Evolutionary conservation across 2,888 invertebrate species (phyloP).

Genomic region (Caenorhabditis wallacei): DNA sequence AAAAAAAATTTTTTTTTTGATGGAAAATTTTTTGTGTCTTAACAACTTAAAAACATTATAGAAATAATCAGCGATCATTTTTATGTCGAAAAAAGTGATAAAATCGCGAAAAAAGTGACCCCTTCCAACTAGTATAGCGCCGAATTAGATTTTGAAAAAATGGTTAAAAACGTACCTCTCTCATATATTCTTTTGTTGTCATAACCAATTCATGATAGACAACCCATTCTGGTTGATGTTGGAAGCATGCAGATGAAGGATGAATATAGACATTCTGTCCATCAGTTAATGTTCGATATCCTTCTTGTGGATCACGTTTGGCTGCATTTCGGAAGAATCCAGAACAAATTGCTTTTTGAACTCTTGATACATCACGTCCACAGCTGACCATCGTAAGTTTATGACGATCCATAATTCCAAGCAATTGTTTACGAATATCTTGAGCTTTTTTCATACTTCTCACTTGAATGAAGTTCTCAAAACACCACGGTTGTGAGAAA

Average conservation of each 20-base stretch:
- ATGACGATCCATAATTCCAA: slow-evolving; percentile 88
- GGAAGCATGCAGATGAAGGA: slow-evolving; percentile 97
- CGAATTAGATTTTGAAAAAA: too few relatives aligned
- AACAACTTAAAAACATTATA: too few relatives aligned
- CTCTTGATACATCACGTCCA: slow-evolving; percentile 94
- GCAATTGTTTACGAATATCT: slow-evolving; percentile 96
- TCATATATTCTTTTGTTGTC: slow-evolving; percentile 99
- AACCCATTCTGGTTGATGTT: slow-evolving; percentile 99
- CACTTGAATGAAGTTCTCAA: slow-evolving; percentile 98
- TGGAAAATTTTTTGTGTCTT: too few relatives aligned
- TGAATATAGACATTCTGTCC: slow-evolving; percentile 97
- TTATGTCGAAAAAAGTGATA: too few relatives aligned
- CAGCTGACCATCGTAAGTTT: slow-evolving; percentile 97
- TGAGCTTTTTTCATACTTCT: slow-evolving; percentile 93
- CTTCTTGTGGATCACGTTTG: slow-evolving; percentile 98
- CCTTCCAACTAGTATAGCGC: too few relatives aligned
- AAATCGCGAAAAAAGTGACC: too few relatives aligned
- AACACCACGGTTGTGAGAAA: slow-evolving; percentile 99
- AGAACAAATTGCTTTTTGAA: slow-evolving; percentile 97
- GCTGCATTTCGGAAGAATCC: slow-evolving; percentile 98
- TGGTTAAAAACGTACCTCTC: slow-evolving; percentile 88
- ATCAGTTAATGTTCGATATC: slow-evolving; percentile 96
- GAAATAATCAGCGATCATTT: too few relatives aligned
- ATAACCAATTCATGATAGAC: slow-evolving; percentile 98
- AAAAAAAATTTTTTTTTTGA: too few relatives aligned